Evolutionary conservation across 2,888 invertebrate genomes (phyloP).

Genomic region (Mythimna pallens): DNA sequence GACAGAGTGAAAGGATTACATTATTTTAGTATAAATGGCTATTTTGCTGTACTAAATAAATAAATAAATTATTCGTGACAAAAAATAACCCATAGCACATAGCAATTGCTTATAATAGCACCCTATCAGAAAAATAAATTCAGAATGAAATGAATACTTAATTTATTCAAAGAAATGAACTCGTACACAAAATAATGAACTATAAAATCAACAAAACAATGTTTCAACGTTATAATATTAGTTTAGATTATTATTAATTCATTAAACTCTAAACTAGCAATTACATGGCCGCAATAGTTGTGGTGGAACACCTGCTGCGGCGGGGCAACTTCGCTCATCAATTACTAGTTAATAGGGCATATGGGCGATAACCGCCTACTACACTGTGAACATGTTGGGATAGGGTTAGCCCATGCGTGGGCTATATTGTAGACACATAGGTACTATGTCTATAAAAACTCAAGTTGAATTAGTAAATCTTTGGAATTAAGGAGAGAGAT

Average conservation of each 20-base stretch:
- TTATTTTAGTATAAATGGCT: too few relatives aligned
- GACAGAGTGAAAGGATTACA: too few relatives aligned
- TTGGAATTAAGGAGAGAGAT: too few relatives aligned
- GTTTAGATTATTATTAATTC: neutral
- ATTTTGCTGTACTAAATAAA: too few relatives aligned
- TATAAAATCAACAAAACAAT: neutral
- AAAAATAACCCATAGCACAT: too few relatives aligned
- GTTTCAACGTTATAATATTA: neutral
- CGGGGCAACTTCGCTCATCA: slow-evolving; percentile 43
- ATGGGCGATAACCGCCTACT: slow-evolving; percentile 25
- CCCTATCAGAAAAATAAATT: too few relatives aligned
- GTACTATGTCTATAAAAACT: neutral
- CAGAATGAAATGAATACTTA: too few relatives aligned
- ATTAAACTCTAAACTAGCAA: slow-evolving; percentile 7
- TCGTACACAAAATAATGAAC: too few relatives aligned
- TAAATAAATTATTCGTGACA: too few relatives aligned
- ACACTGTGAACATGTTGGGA: slow-evolving; percentile 1
- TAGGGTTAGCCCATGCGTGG: neutral
- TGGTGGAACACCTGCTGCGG: slow-evolving; percentile 29
- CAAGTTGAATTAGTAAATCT: too few relatives aligned
- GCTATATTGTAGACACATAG: neutral
- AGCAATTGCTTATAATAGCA: too few relatives aligned
- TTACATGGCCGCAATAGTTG: slow-evolving; percentile 6
- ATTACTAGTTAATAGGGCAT: slow-evolving; percentile 44
- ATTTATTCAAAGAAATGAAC: too few relatives aligned